Conservation (phyloP, 2,113 vertebrate species). For the Balaenoptera acutorostrata region DNA sequence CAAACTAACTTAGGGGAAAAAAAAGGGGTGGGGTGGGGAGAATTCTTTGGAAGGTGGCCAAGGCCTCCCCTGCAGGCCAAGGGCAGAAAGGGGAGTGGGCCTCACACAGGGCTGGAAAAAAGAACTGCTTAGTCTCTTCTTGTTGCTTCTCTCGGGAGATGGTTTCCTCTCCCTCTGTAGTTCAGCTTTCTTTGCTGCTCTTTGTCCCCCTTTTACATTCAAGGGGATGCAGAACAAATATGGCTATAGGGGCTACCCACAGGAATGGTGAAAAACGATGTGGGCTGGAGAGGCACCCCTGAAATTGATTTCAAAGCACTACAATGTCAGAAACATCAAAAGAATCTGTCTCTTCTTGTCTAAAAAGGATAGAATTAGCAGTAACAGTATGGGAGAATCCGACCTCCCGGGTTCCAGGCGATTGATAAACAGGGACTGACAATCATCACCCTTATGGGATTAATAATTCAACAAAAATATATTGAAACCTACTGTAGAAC, state of each 20-base stretch:
- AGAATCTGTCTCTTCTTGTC: not conserved
- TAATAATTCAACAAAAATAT: not conserved
- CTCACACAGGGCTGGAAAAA: not conserved
- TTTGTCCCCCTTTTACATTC: conserved; percentile 7
- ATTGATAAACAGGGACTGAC: not conserved
- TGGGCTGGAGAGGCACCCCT: not conserved
- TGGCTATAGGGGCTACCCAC: not conserved
- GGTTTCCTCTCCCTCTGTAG: not conserved
- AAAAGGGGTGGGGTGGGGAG: not conserved
- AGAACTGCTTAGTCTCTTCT: not conserved
- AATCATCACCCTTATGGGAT: not conserved
- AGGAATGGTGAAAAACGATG: not conserved
- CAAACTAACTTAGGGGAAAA: not conserved
- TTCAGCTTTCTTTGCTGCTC: not conserved
- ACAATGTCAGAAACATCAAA: not conserved
- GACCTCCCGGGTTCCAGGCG: not conserved
- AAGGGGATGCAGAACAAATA: not conserved
- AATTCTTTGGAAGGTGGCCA: conserved; percentile 49
- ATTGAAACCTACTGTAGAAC: not conserved
- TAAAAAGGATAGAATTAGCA: not conserved
- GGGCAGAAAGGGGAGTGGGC: conserved; percentile 20
- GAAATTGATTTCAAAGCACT: not conserved
- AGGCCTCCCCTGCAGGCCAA: conserved; percentile 3
- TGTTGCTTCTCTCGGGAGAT: not conserved
- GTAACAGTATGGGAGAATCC: not conserved